Evolutionary conservation across 1,140 invertebrate species (phyloP), one percentile per base, ranked within the genome.

Genomic region (Oryctes rhinoceros): DNA sequence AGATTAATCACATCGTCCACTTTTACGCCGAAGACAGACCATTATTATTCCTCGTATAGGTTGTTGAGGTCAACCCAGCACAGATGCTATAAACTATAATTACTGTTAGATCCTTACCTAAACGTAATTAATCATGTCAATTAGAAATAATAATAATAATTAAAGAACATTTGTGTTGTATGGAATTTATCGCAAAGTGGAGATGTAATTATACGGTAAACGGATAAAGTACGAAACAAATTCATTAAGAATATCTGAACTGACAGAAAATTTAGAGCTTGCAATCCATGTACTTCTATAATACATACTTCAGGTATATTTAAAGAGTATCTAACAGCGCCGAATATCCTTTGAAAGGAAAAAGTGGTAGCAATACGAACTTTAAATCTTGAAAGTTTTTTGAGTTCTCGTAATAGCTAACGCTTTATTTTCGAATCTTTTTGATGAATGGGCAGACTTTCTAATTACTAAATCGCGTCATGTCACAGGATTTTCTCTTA

Each of bases 91-190:
- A 35, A 71, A 71, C 11, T 35, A 24, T 37, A 71, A 71, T 71
- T 71, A 71, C 65, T 71, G 65, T 71, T 71, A 71, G 3, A 71
- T 71, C 1, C 18, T 35, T 35, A 35, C 24, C 24, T 9, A 24
- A 71, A 35, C 13, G 65, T 35, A 71, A 71, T 71, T 71, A 35
- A 71, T 71, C 65, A 71, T 71, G 20, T 71, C 65, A 35, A 71
- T 71, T 71, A 71, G 11, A 37, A 71, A 71, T 71, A 71, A 71
- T 71, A 24, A 71, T 24, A 35, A 37, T 71, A 71, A 71, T 71
- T 71, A 71, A 24, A 2, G 18, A 35, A 71, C 35, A 71, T 71
- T 71, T 35, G 24, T 71, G 65, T 71, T 71, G 20, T 24, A 71
- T 11, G 9, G 18, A 15, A 15, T 71, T 71, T 71, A 24, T 13